Evolutionary conservation across 2,113 vertebrate genomes (phyloP), one percentile per base, ranked within the genome.

Genomic region (Aegithalos caudatus): DNA sequence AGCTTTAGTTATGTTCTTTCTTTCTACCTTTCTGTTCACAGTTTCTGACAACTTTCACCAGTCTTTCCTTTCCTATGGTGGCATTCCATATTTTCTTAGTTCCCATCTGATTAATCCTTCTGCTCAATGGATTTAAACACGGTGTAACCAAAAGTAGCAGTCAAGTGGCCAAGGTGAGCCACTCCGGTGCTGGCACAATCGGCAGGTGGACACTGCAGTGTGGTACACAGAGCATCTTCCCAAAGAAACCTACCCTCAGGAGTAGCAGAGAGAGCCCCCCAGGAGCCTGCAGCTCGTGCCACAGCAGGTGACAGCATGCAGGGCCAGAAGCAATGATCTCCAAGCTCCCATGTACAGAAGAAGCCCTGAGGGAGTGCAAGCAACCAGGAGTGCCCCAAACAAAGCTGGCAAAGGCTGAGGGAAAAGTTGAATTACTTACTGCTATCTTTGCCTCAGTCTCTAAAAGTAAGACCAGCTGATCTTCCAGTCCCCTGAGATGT

Each of bases 211-310:
- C 4, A 1, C 13, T 31, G 45, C 14, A 47, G 47, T 4, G 8
- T 53, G 47, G 61, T 31, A 14, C n/a, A 31, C 4, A 2, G 13
- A 40, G 45, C 1, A 53, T 50, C 4, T 47, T 69, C 70, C 38
- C n/a, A 37, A 40, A 61, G 24, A 40, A 67, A 19, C 5, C 27
- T 10, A 16, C 50, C 25, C 38, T 47, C 48, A 10, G 8, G 5
- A 20, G 6, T 14, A 31, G 45, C 53, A 81, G 16, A 29, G 37
- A 66, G 23, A 45, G 38, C 8, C 9, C 8, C 22, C 33, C 47
- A 47, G 25, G 24, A 35, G 17, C 25, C 28, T 0, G 1, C 15
- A 74, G 38, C 28, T 29, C 1, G 0, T 22, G n/a, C 28, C 45
- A 67, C 22, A 65, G 53, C 15, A 25, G n/a, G 24, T 15, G 8